Percentiles rank a stretch among this genome's conserved stretches.
Conservation (phyloP, 1,140 invertebrate genomes). For the Drosophila erecta region DNA sequence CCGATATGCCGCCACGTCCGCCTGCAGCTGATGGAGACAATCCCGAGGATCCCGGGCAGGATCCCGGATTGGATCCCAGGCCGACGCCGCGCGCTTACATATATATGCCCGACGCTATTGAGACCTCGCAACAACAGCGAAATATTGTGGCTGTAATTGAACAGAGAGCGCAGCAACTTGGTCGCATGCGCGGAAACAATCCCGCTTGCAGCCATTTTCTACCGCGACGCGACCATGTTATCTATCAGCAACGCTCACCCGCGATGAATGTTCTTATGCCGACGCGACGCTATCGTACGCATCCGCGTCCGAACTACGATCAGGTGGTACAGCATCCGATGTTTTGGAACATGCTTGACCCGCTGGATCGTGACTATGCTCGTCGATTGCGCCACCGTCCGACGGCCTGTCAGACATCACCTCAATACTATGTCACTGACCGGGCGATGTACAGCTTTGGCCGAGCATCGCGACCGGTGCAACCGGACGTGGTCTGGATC, state of each 20-base stretch:
- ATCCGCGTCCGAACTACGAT: constrained; percentile 55
- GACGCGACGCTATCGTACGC: constrained; percentile 43
- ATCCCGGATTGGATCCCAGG: constrained; percentile 1
- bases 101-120: constrained; percentile 49
- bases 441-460: constrained; percentile 82
- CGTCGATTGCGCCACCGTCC: constrained; percentile 36
- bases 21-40: constrained; percentile 33
- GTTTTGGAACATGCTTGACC: constrained; percentile 81
- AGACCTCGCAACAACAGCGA: constrained; percentile 21
- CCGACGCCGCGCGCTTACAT: constrained; percentile 49
- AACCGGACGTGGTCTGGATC: constrained; percentile 79
- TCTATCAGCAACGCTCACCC: constrained; percentile 60
- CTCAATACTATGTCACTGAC: constrained; percentile 64
- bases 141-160: constrained; percentile 52
- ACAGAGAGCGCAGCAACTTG: constrained; percentile 38
- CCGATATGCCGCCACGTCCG: constrained; percentile 15
- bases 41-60: constrained; percentile 5
- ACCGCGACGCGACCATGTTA: constrained; percentile 71
- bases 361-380: constrained; percentile 52
- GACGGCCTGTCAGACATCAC: constrained; percentile 3
- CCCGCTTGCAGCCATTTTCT: constrained; percentile 69
- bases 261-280: constrained; percentile 41
- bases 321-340: constrained; percentile 72
- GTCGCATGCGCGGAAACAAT: constrained; percentile 51
- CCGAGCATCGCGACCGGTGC: constrained; percentile 62